Base-by-base conservation (phyloP, 2,888 invertebrate species). In the Hirtodrosophila histrioides region DNA sequence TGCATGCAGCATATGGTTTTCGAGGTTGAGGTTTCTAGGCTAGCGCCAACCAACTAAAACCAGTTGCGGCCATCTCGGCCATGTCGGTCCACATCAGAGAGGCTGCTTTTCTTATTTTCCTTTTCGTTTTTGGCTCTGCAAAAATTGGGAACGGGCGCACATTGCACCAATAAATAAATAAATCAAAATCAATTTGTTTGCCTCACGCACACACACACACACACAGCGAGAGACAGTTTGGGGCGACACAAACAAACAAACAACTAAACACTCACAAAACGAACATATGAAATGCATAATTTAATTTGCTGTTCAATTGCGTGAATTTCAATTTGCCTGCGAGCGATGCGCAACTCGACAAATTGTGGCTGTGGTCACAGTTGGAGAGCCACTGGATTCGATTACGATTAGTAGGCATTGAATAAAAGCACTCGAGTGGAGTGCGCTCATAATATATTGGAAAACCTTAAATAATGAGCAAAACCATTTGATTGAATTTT, bases 171-270 rank as follows among this genome's bases (percentile, higher is more conserved):
- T 78, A 67, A 78, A 87, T 82, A 85, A 82, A 87, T 82, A 82
- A 82, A 82, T 82, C 87, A 84, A 84, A 80, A 84, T 82, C 88
- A 82, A 87, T 87, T 87, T 82, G 83, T 78, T 81, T 87, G 70
- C 85, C 45, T 64, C 67, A 77, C 66, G 61, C 80, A 44, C 60
- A 64, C 77, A 44, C 50, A 27, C 46, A 31, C 43, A 37, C 55
- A 35, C 24, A 45, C 57, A 51, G n/a, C 44, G 6, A 31, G 3
- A 29, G 11, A 8, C 36, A 31, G 33, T 17, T n/a, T n/a, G n/a
- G n/a, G n/a, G 40, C 49, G 46, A 43, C 54, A 65, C 35, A 36
- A 24, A 46, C 41, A 37, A 24, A 35, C 63, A 50, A 27, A 43
- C 43, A 43, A 51, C 27, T n/a, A 51, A 36, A 8, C 24, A n/a